Evolutionary conservation across 2,113 vertebrate species (phyloP).

Genomic region (Galbula dea): DNA sequence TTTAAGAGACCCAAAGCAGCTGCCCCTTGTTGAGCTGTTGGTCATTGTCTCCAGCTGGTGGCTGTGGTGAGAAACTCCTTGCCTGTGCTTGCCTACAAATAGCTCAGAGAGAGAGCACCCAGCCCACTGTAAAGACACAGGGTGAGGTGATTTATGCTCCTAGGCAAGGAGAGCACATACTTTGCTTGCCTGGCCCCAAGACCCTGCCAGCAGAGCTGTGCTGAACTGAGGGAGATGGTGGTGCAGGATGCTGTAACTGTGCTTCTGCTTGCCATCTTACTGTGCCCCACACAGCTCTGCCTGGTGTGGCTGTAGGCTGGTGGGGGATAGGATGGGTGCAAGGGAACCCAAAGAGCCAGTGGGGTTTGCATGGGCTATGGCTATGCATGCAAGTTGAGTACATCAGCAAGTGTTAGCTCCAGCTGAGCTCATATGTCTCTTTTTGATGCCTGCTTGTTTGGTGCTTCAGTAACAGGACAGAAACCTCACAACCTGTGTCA

Average conservation of each 20-base stretch:
- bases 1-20: neutral
- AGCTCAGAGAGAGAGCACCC: neutral
- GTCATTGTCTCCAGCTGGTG: neutral
- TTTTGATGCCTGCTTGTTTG: neutral
- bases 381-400: neutral
- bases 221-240: rapidly evolving
- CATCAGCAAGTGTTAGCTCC: neutral
- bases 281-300: rapidly evolving
- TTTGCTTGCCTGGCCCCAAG: neutral
- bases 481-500: neutral
- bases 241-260: neutral
- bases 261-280: neutral
- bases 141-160: neutral
- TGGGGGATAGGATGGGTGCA: too few species aligned
- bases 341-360: neutral
- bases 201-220: neutral
- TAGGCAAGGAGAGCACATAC: rapidly evolving
- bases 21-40: neutral
- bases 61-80: neutral
- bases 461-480: neutral
- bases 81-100: neutral
- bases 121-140: neutral
- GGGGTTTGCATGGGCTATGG: neutral
- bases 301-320: neutral
- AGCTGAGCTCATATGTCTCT: neutral